Evolutionary conservation across 2,113 vertebrate genomes (phyloP).

Genomic region (Hylia prasina): DNA sequence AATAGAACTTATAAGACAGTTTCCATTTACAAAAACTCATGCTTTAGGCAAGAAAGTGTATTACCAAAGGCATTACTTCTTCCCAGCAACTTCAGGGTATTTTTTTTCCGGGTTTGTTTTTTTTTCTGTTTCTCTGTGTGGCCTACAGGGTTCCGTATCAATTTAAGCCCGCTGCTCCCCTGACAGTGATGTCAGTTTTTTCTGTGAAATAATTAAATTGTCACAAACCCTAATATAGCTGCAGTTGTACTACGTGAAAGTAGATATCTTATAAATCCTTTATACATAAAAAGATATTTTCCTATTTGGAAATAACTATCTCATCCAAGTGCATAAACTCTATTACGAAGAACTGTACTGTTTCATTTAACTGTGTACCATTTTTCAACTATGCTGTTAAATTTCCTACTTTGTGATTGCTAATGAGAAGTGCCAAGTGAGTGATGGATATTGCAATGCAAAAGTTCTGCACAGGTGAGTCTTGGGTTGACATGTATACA

Average conservation of each 20-base stretch:
- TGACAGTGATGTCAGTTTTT: not conserved
- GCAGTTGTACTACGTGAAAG: not conserved
- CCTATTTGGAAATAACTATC: not conserved
- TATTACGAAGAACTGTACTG: not conserved
- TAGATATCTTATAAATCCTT: not conserved
- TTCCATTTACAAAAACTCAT: not conserved
- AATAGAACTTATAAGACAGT: not conserved
- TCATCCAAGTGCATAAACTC: not conserved
- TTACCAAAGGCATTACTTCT: not conserved
- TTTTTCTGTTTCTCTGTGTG: not conserved
- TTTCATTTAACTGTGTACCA: not conserved
- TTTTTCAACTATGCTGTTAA: slow-evolving; percentile 21
- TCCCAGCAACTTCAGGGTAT: not conserved
- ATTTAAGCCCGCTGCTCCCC: not conserved
- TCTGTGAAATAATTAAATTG: not conserved
- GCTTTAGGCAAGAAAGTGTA: not conserved
- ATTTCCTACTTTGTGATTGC: slow-evolving; percentile 22
- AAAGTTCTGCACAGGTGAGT: slow-evolving; percentile 17
- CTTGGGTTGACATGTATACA: not conserved
- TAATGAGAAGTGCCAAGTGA: slow-evolving; percentile 5
- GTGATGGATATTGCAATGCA: not conserved
- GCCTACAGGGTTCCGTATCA: not conserved
- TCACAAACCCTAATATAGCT: not conserved
- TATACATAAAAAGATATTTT: not conserved
- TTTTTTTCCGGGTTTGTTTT: not conserved